Percentiles rank a stretch among this genome's conserved stretches.
Evolutionary conservation across 1,140 invertebrate species (phyloP).

Genomic region (Radopholus similis): DNA sequence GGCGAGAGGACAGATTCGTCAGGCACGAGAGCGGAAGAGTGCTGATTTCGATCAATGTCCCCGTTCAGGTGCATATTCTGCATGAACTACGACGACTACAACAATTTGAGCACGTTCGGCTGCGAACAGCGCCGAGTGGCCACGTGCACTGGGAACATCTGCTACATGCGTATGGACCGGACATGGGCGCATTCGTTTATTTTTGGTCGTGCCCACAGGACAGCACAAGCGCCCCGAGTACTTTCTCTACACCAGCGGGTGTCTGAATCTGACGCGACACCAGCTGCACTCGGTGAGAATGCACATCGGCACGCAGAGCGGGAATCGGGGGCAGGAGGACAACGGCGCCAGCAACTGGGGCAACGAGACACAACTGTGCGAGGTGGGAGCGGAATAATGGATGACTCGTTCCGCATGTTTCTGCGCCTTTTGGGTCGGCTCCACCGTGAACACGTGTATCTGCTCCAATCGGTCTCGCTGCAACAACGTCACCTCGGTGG

Average conservation of each 20-base stretch:
- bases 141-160: slow-evolving; percentile 43
- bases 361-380: slow-evolving; percentile 38
- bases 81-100: slow-evolving; percentile 50
- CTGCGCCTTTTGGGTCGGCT: slow-evolving; percentile 6
- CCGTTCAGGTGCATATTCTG: slow-evolving; percentile 47
- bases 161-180: slow-evolving; percentile 43
- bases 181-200: background rate
- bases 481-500: slow-evolving; percentile 33
- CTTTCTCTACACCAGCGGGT: slow-evolving; percentile 50
- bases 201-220: slow-evolving; percentile 21
- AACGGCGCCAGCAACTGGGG: background rate
- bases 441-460: slow-evolving; percentile 35
- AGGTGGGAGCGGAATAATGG: slow-evolving; percentile 15
- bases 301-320: slow-evolving; percentile 4
- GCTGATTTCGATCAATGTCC: background rate
- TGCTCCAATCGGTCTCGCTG: slow-evolving; percentile 25
- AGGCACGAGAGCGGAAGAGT: background rate
- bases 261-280: slow-evolving; percentile 40
- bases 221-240: slow-evolving; percentile 45
- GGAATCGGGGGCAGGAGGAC: background rate
- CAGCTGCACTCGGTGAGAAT: slow-evolving; percentile 27
- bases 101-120: slow-evolving; percentile 41
- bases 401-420: background rate
- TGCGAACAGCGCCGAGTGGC: slow-evolving; percentile 27
- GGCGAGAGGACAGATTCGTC: background rate